Base-by-base conservation (phyloP, 2,888 invertebrate genomes). In the Exephanes ischioxanthus region DNA sequence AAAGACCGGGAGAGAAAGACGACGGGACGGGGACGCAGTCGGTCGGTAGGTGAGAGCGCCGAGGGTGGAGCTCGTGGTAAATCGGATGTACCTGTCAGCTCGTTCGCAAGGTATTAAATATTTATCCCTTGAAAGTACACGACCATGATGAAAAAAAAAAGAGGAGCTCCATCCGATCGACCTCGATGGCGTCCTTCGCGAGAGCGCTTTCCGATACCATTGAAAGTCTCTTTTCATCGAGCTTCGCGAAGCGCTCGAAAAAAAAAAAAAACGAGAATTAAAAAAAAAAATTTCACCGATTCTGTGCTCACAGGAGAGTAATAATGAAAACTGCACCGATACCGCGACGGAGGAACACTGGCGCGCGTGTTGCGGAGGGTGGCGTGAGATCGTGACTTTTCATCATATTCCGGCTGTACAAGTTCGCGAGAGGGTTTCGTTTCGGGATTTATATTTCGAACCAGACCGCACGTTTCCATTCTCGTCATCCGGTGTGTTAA, bases 381-480 rank as follows among this genome's bases (percentile, higher is more conserved):
- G 14, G n/a, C 3, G 51, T 5, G 45, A 48, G 26, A 45, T 76
- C 30, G 68, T 67, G 84, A 77, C 80, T 83, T 83, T 86, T 76
- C 76, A 85, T 81, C 83, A 78, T 72, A 55, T 73, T 33, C 71
- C 72, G 45, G 14, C 58, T 11, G 37, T 41, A 22, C 41, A 71
- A 53, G 48, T 75, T 75, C 58, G 66, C 26, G 70, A 75, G 70
- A 66, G 71, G 26, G 71, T 80, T 85, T 79, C 84, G 80, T 83
- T 86, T 81, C 73, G 77, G 73, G 83, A 84, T 86, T 85, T 85
- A 87, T 86, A 81, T 86, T 80, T 80, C 85, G 73, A 66, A 86
- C 83, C 73, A 86, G 78, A 87, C 86, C 87, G 61, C 86, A 83
- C 75, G 63, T 84, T 85, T 68, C 73, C 82, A 84, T 84, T 76